Evolutionary conservation across 2,113 vertebrate genomes (phyloP), one percentile per base, ranked within the genome.

Genomic region (Ornithorhynchus anatinus): DNA sequence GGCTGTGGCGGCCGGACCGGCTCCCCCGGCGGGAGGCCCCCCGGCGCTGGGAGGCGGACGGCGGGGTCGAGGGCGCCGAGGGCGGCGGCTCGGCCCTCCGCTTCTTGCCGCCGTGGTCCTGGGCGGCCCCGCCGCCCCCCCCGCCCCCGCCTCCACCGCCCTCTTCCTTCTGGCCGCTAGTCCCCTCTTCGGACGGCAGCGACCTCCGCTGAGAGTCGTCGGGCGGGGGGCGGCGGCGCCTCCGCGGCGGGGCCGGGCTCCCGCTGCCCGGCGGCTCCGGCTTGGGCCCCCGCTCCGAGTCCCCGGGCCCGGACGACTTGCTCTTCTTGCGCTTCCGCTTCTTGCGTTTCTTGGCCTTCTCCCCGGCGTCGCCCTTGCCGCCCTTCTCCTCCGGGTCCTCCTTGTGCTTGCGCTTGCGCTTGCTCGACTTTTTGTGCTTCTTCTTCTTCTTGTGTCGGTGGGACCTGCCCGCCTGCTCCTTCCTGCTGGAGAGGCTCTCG

Each of bases 391-490:
- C 95, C 6, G 75, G 59, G 8, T 95, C 96, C 13, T 93, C 92
- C 81, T 95, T 94, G 82, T 89, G 92, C 82, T 92, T 93, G 16
- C 88, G 95, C 76, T 93, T 96, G 85, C 96, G 97, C 74, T 86
- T 94, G 79, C 78, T 75, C 6, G 93, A 95, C 69, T 99, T 99
- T 82, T 94, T 91, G 77, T 97, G 97, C 79, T 99, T 99, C 94
- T 97, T 98, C 90, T 98, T 98, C 90, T 99, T 99, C 83, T 99
- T 99, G 72, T 98, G 95, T 82, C 95, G 95, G 71, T 95, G 98
- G 58, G 97, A 95, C 44, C 96, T 97, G 7, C 95, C 91, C 20
- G 91, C 81, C 52, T 89, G 94, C 39, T 89, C 88, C 48, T 91
- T 88, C 84, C 90, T 89, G 53, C 77, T 65, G 0, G 60, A 53